These are phyloP conservation scores for Scaptomyza tumidula DNA, from an alignment of 2,888 invertebrate species.

Conservation along the genomic window DNA sequence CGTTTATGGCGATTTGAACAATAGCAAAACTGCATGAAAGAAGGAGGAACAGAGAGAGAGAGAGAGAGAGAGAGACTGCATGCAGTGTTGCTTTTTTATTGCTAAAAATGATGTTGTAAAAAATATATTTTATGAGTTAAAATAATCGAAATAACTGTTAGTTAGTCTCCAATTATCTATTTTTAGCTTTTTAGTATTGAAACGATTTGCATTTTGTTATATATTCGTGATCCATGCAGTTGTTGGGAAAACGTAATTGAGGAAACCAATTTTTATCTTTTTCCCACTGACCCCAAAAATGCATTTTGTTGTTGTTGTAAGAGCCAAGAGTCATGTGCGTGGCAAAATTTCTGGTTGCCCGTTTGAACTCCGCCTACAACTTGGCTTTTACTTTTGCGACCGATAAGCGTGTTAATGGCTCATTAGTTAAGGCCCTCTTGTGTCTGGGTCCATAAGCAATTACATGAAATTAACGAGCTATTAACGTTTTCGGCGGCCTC, in stretches of 20 bases:
- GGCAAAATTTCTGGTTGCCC: constrained; percentile 59
- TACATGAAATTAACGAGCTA: constrained; percentile 47
- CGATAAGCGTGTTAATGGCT: constrained; percentile 78
- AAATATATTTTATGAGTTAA: too few relatives aligned
- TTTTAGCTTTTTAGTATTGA: constrained; percentile 26
- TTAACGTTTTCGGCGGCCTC: constrained; percentile 10
- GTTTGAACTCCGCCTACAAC: constrained; percentile 14
- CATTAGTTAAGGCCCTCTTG: constrained; percentile 56
- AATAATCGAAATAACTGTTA: neutral
- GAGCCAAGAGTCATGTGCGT: constrained; percentile 63
- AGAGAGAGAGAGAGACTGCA: constrained; percentile 1
- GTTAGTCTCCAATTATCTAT: neutral
- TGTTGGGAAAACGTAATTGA: constrained; percentile 66
- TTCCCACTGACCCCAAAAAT: constrained; percentile 62
- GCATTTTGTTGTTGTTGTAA: neutral
- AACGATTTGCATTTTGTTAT: constrained; percentile 70
- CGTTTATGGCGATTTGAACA: constrained; percentile 53
- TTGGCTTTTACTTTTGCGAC: constrained; percentile 18
- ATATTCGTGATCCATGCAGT: constrained; percentile 15
- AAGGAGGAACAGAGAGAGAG: neutral
- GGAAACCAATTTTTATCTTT: constrained; percentile 60
- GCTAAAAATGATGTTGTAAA: neutral
- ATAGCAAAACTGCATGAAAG: constrained; percentile 18
- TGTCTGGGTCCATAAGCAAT: constrained; percentile 45
- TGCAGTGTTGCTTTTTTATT: constrained; percentile 5